Evolutionary conservation across 2,797 vertebrate species (phyloP), one percentile per base, ranked within the genome.

Genomic region (Spondyliosoma cantharus): DNA sequence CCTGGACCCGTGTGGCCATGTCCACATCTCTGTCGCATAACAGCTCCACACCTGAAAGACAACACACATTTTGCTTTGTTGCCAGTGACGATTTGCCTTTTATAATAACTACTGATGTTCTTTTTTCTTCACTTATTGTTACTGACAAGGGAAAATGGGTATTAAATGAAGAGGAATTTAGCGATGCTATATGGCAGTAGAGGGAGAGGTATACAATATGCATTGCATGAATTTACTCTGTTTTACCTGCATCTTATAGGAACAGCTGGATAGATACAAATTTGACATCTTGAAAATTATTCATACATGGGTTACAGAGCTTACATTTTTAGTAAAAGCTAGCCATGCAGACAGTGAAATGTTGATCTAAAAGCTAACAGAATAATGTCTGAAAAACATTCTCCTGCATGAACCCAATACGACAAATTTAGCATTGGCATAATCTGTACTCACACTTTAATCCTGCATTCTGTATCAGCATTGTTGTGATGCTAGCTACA

Each of bases 1-100:
- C 98, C 93, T 99, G 98, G 8, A 99, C 98, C 1, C 98, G 95
- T 0, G 98, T 98, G 7, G 98, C 97, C 98, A 99, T 99, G 91
- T 99, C 98, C 46, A 99, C 98, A 0, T 99, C 98, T 72, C 98
- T 93, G 87, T 99, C 98, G 0, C 98, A 99, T 1, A 99, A 92
- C 86, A 99, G 94, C 95, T 99, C 98, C 75, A 99, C 97, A 16
- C 98, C 98, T 99, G 89, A 45, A 84, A 84, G 11, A 43, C 24
- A 53, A 37, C 0, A 13, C 16, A 62, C 7, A 46, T n/a, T 24
- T 74, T 11, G 25, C 13, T 16, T 24, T 43, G 4, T 25, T 52
- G 17, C 6, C 3, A 7, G 17, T 14, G 16, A 11, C 3, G 43
- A 50, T 19, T 3, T 13, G 6, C 5, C 0, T 52, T 32, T 12